Conservation (phyloP, 2,888 invertebrate species). For the Melinaea menophilus region DNA sequence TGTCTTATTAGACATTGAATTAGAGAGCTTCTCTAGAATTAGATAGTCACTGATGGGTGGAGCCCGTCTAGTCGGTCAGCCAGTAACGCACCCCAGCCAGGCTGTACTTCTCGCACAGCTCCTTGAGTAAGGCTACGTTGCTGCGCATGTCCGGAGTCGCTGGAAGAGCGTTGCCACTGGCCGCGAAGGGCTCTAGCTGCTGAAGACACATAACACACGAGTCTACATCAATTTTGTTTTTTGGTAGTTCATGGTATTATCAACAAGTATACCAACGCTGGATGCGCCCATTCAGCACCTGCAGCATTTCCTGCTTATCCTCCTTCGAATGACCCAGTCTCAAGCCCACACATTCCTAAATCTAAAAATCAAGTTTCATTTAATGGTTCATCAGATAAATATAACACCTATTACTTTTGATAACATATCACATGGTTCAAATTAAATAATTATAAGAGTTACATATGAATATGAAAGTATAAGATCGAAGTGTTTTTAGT, state of each 20-base stretch:
- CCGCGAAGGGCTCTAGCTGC: constrained; percentile 13
- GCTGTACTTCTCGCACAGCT: constrained; percentile 68
- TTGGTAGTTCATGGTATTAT: not conserved
- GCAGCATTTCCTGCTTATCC: constrained; percentile 78
- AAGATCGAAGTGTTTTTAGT: too few species aligned
- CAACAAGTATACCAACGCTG: constrained; percentile 24
- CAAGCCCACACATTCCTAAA: constrained; percentile 34
- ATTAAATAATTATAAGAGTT: too few species aligned
- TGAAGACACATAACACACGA: not conserved
- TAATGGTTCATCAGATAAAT: too few species aligned
- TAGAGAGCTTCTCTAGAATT: too few species aligned
- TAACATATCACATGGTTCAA: too few species aligned
- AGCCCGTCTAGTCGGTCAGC: constrained; percentile 80
- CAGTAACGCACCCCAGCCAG: constrained; percentile 75
- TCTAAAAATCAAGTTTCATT: too few species aligned
- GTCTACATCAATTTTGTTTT: too few species aligned
- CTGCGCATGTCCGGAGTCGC: constrained; percentile 41
- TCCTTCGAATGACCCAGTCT: constrained; percentile 76
- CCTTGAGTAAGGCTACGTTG: constrained; percentile 62
- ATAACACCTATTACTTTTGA: too few species aligned
- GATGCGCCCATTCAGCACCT: constrained; percentile 46
- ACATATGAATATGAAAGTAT: too few species aligned
- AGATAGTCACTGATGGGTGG: constrained; percentile 77
- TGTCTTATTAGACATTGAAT: too few species aligned
- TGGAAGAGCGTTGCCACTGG: constrained; percentile 15